A percentile compares a stretch with the other conserved stretches of the same genome.
These are phyloP conservation scores for Apodemus sylvaticus DNA, from an alignment of 2,113 vertebrate genomes.

Conservation along the genomic window DNA sequence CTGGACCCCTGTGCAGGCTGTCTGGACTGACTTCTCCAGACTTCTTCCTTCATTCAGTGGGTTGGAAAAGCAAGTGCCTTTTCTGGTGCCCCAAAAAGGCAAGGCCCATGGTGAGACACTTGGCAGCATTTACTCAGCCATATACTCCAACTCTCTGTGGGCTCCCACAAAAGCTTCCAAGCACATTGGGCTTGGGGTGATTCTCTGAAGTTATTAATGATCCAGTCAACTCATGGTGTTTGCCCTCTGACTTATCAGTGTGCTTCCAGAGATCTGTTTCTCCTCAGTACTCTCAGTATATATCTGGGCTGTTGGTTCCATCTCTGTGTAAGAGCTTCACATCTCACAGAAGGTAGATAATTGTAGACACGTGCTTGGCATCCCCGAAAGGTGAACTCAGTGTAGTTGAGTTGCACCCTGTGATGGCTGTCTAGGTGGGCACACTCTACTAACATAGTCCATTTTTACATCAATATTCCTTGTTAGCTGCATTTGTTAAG, in stretches of 20 bases:
- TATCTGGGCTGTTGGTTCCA: neutral
- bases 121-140: neutral
- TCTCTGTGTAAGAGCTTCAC: conserved; percentile 61
- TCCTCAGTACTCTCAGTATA: neutral
- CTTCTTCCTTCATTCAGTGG: neutral
- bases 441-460: neutral
- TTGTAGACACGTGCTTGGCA: conserved; percentile 21
- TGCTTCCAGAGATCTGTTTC: neutral
- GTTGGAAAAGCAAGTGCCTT: neutral
- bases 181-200: neutral
- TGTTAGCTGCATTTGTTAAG: conserved; percentile 38
- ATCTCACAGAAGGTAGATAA: conserved; percentile 18
- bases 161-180: neutral
- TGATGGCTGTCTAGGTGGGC: neutral
- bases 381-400: conserved; percentile 37
- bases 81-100: neutral
- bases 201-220: neutral
- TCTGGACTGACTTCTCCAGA: neutral
- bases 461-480: neutral
- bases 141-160: neutral
- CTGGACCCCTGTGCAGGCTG: neutral
- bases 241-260: neutral
- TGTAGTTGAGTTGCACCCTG: neutral
- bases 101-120: no score
- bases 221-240: neutral